Base-by-base conservation (phyloP, 1,140 invertebrate genomes). In the Stenopsyche tienmushanensis region DNA sequence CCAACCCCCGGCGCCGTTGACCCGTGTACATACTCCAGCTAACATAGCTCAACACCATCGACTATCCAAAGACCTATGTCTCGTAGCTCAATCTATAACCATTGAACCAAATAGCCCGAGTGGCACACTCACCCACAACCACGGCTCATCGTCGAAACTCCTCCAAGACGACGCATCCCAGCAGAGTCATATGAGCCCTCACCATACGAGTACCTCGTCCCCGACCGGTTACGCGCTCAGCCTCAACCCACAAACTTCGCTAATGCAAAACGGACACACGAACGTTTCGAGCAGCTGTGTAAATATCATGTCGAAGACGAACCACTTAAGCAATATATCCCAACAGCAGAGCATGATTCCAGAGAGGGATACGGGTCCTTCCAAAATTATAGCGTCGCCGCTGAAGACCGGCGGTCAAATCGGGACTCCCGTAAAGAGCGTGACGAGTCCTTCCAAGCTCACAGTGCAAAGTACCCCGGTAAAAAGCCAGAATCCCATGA, bases 401-500 rank as follows among this genome's bases (percentile, higher is more conserved):
- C 60, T 72, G 29, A 76, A 79, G 72, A 42, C 78, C 70, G 71
- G 69, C 17, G 73, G 72, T 23, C 73, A 71, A 50, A 62, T 73
- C 26, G 47, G 64, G 15, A 42, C 68, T 54, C 68, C 64, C 1
- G 70, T 76, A 72, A 83, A 78, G 74, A 78, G 79, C 62, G 78
- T 75, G 66, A 77, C 72, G 21, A 79, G 77, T 1, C 77, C 79
- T 7, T 77, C 76, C 0, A 78, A 76, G 59, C 75, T 82, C 42
- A 83, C 80, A 2, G 84, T 79, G 3, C 80, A 81, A 72, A 84
- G 80, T 64, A 78, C 78, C 17, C 81, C 80, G 9, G 82, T 84
- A 18, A 78, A 82, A 66, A 82, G 88, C 54, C 88, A 90, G 76
- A 88, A 88, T 49, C 76, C 81, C 0, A 82, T 83, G 72, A 77